These are phyloP conservation scores for Solea senegalensis DNA, from an alignment of 2,113 vertebrate species.

Conservation along the genomic window DNA sequence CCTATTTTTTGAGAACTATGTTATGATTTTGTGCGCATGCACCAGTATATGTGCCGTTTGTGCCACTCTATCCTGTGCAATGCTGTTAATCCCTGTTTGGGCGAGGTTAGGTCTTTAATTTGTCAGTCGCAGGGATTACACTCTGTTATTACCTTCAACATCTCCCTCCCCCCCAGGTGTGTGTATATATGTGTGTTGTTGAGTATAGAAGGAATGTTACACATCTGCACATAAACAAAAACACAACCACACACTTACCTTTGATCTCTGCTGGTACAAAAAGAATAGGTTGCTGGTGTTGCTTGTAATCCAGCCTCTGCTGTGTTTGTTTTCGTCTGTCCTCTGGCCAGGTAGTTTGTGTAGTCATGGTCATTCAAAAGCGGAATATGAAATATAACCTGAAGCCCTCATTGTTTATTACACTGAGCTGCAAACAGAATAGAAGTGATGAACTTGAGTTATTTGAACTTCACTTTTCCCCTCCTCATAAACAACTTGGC, in stretches of 20 bases:
- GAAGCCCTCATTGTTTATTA: background rate
- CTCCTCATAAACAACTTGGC: background rate
- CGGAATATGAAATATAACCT: no score
- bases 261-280: conserved; percentile 28
- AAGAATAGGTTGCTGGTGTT: background rate
- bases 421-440: background rate
- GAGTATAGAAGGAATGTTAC: conserved; percentile 8
- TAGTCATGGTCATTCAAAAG: background rate
- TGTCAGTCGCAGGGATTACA: conserved; percentile 72
- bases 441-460: no score
- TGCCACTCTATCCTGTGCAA: conserved; percentile 57
- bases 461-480: background rate
- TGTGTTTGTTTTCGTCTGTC: conserved; percentile 7
- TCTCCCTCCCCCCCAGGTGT: conserved; percentile 16
- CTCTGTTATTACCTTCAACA: conserved; percentile 70
- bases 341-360: conserved; percentile 6
- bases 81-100: conserved; percentile 76
- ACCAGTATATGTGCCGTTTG: conserved; percentile 37
- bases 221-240: conserved; percentile 3
- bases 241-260: conserved; percentile 6
- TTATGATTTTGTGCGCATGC: no score
- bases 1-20: conserved; percentile 40
- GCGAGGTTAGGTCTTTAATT: conserved; percentile 77
- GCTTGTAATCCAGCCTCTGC: conserved; percentile 26
- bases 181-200: conserved; percentile 17